phyloP scores from a whole-genome alignment of 2,888 invertebrate species.

The Amphimallon solstitiale region DNA sequence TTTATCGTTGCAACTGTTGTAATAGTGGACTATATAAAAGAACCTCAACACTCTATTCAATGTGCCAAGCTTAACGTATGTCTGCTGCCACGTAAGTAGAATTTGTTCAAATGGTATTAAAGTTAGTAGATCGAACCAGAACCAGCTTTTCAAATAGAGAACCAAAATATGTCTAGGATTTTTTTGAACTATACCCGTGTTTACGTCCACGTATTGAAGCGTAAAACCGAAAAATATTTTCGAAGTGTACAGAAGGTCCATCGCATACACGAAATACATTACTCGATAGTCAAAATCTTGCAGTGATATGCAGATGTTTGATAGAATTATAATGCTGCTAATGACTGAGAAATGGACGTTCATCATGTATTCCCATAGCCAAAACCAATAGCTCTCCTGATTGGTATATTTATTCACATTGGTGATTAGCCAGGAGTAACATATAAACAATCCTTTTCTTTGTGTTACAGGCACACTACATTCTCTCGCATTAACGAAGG shows the following conservation, averaged over 20 bases:
- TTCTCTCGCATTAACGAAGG: conserved; percentile 6
- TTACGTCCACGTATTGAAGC: conserved; percentile 33
- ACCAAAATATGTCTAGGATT: conserved; percentile 19
- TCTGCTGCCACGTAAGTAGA: background rate
- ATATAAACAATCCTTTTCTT: background rate
- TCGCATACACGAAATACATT: background rate
- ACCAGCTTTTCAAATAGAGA: conserved; percentile 28
- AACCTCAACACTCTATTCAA: conserved; percentile 27
- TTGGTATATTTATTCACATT: conserved; percentile 23
- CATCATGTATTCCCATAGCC: conserved; percentile 31
- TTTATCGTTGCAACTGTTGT: conserved; percentile 20
- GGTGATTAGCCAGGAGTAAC: conserved; percentile 3
- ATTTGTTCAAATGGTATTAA: conserved; percentile 30
- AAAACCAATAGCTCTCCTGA: conserved; percentile 13
- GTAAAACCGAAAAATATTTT: conserved; percentile 34
- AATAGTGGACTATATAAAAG: conserved; percentile 27
- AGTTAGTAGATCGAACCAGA: conserved; percentile 35
- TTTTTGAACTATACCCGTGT: conserved; percentile 25
- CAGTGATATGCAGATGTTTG: conserved; percentile 7
- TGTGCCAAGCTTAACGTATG: background rate
- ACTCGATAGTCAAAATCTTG: background rate
- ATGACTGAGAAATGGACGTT: conserved; percentile 31
- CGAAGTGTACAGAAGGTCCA: conserved; percentile 21
- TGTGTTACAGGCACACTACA: background rate
- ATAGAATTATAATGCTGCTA: conserved; percentile 17